A percentile compares a stretch with the other conserved stretches of the same genome.
phyloP scores from a whole-genome alignment of 2,888 invertebrate genomes.

The Epirrhoe tristata region DNA sequence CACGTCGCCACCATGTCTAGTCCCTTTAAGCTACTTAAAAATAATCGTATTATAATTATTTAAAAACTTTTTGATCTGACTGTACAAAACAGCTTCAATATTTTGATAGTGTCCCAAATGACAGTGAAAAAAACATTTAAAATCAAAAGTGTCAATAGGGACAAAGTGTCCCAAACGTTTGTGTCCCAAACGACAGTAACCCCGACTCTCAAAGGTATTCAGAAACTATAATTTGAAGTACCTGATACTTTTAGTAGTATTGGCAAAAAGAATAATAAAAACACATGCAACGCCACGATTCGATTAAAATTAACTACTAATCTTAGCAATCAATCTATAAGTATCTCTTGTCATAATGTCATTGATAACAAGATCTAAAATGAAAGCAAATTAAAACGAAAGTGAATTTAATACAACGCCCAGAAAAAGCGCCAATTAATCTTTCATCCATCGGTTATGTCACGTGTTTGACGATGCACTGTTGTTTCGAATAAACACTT shows the following conservation, averaged over 20 bases:
- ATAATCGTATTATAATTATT: too few relatives aligned
- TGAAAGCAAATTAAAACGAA: slow-evolving; percentile 53
- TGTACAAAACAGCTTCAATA: too few relatives aligned
- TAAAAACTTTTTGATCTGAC: too few relatives aligned
- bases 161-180: too few relatives aligned
- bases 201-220: too few relatives aligned
- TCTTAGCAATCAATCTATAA: slow-evolving; percentile 50
- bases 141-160: too few relatives aligned
- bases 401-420: slow-evolving; percentile 57
- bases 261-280: slow-evolving; percentile 16
- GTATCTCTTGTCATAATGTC: slow-evolving; percentile 46
- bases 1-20: too few relatives aligned
- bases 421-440: slow-evolving; percentile 55
- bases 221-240: too few relatives aligned
- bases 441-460: slow-evolving; percentile 46
- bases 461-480: slow-evolving; percentile 35
- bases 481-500: slow-evolving; percentile 32
- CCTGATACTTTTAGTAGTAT: background rate
- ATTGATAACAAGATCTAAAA: slow-evolving; percentile 51
- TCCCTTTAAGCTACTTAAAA: too few relatives aligned
- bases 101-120: too few relatives aligned
- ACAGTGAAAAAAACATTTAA: too few relatives aligned
- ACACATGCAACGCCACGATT: slow-evolving; percentile 1
- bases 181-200: too few relatives aligned
- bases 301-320: slow-evolving; percentile 25